phyloP scores from a whole-genome alignment of 1,140 invertebrate genomes.

The Caerostris extrusa region DNA sequence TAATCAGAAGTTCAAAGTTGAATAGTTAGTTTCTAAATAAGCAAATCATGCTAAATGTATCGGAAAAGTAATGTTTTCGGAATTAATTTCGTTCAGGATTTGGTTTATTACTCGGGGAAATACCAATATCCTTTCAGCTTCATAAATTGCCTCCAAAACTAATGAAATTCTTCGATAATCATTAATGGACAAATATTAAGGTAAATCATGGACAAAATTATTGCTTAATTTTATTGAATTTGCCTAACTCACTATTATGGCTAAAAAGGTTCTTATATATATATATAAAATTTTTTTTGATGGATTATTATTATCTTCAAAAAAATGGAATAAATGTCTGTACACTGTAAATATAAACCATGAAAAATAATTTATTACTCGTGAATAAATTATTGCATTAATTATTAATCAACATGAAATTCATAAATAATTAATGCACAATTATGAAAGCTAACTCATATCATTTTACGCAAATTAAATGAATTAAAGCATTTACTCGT shows the following conservation, averaged over 20 bases:
- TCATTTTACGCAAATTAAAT: no score
- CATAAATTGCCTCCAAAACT: neutral
- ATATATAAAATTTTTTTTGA: no score
- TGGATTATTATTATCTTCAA: no score
- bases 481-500: no score
- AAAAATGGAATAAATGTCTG: no score
- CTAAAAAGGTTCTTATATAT: no score
- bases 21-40: slow-evolving; percentile 27
- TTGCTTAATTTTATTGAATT: slow-evolving; percentile 24
- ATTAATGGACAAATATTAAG: slow-evolving; percentile 30
- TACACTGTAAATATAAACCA: no score
- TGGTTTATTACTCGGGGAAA: neutral
- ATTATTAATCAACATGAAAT: no score
- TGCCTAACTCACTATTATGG: neutral
- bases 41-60: neutral
- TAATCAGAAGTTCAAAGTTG: slow-evolving; percentile 32
- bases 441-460: no score
- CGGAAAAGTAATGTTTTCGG: slow-evolving; percentile 39
- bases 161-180: neutral
- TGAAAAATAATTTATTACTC: no score
- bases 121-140: slow-evolving; percentile 10
- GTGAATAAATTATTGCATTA: no score
- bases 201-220: neutral
- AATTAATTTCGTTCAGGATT: slow-evolving; percentile 23
- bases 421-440: no score